Evolutionary conservation across 2,888 invertebrate genomes (phyloP).

Genomic region (Dexiosoma caninum): DNA sequence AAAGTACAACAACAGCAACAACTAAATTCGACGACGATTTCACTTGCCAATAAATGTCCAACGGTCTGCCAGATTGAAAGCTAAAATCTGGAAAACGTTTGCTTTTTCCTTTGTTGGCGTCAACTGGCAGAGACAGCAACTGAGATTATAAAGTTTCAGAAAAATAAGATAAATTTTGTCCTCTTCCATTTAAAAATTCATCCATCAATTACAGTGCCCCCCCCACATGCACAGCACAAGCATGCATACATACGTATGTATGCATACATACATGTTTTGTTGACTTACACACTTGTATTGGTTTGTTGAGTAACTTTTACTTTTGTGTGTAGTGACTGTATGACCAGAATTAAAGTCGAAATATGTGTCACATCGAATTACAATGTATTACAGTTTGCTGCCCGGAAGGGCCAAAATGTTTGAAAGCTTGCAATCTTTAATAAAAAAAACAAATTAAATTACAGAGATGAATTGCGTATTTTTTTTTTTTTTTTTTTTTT

Average conservation of each 20-base stretch:
- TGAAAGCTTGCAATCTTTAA: too few relatives aligned
- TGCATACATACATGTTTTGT: neutral
- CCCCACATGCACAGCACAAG: neutral
- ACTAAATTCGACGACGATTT: neutral
- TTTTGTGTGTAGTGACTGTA: too few relatives aligned
- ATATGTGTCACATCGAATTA: too few relatives aligned
- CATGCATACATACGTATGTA: neutral
- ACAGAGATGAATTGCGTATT: too few relatives aligned
- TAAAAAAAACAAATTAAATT: too few relatives aligned
- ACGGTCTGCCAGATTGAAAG: neutral
- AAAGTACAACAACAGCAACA: neutral
- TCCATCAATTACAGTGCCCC: constrained; percentile 49
- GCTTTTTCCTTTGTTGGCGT: neutral
- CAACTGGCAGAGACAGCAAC: neutral
- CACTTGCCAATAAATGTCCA: neutral
- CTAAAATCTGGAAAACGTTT: neutral
- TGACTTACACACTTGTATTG: too few relatives aligned
- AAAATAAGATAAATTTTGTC: constrained; percentile 31
- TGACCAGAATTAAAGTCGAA: too few relatives aligned
- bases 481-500: too few relatives aligned
- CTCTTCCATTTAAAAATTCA: constrained; percentile 32
- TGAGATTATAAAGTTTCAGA: neutral
- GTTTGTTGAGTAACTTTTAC: too few relatives aligned
- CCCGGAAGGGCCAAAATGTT: too few relatives aligned
- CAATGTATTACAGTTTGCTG: too few relatives aligned